Percentiles rank a stretch among this genome's conserved stretches.
Conservation (phyloP, 2,113 vertebrate genomes). For the Craseonycteris thonglongyai region DNA sequence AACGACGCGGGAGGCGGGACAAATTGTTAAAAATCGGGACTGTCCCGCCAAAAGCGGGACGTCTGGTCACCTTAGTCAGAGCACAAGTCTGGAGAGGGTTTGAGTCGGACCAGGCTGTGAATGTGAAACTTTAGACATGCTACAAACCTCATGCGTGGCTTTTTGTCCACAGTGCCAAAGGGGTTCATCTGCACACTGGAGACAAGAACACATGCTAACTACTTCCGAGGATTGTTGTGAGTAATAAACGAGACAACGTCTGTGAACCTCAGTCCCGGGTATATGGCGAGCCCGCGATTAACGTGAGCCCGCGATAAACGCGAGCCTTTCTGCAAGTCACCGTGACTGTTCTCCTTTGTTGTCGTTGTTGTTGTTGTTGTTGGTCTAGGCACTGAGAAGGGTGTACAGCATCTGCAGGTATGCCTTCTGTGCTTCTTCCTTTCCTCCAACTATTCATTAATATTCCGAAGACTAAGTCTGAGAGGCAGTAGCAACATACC, state of each 20-base stretch:
- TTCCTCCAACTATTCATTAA: constrained; percentile 22
- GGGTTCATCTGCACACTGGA: background rate
- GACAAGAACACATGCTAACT: background rate
- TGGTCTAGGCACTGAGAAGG: background rate
- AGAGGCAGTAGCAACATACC: constrained; percentile 12
- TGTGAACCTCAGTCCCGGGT: background rate
- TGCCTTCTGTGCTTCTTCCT: background rate
- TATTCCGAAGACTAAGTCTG: constrained; percentile 49
- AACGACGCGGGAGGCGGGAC: too few species aligned
- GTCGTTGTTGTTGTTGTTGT: background rate
- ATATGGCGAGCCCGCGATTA: background rate
- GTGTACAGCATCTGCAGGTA: background rate
- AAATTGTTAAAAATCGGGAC: too few species aligned
- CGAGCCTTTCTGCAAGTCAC: accelerated
- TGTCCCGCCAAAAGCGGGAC: too few species aligned
- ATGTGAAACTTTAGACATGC: background rate
- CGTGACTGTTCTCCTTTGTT: too few species aligned
- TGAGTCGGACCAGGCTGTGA: background rate
- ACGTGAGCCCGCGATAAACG: background rate
- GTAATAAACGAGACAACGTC: background rate
- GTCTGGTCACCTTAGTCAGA: too few species aligned
- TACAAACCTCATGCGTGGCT: background rate
- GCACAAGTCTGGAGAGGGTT: too few species aligned
- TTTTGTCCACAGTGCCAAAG: background rate
- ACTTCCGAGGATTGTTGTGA: background rate